Conservation (phyloP, 2,797 vertebrate species). For the Microtus californicus region DNA sequence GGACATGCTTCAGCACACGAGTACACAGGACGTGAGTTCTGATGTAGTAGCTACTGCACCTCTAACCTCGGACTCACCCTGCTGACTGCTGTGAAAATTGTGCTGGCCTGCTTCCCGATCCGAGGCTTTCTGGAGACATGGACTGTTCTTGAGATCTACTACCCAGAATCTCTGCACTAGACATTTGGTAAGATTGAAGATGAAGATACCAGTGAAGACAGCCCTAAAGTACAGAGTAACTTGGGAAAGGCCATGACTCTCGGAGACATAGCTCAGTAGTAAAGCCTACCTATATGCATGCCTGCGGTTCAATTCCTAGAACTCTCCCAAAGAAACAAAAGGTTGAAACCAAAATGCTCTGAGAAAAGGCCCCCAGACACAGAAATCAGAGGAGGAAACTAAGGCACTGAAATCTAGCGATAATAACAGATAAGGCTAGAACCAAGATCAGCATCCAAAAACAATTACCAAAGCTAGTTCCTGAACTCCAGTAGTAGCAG, state of each 20-base stretch:
- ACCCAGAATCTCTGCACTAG: not conserved
- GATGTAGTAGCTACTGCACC: not conserved
- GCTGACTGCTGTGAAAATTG: not conserved
- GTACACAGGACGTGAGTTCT: not conserved
- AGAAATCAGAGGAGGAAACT: not conserved
- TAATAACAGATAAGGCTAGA: not conserved
- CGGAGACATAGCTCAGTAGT: not conserved
- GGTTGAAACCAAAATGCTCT: not conserved
- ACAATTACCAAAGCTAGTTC: slow-evolving; percentile 70
- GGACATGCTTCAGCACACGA: not conserved
- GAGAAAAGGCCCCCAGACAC: not conserved
- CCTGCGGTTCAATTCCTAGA: not conserved
- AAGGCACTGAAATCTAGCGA: slow-evolving; percentile 11
- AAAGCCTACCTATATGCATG: not conserved
- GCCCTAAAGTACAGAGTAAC: not conserved
- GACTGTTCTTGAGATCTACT: not conserved
- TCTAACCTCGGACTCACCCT: not conserved
- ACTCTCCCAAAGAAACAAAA: not conserved
- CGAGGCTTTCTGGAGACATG: slow-evolving; percentile 14
- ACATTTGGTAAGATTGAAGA: not conserved
- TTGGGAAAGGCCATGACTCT: not conserved
- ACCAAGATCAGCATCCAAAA: not conserved
- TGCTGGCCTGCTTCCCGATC: not conserved
- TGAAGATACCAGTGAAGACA: not conserved
- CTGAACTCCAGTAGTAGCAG: not conserved